These are phyloP conservation scores for Trachelus iudaicus DNA, from an alignment of 2,888 invertebrate genomes.

Conservation along the genomic window DNA sequence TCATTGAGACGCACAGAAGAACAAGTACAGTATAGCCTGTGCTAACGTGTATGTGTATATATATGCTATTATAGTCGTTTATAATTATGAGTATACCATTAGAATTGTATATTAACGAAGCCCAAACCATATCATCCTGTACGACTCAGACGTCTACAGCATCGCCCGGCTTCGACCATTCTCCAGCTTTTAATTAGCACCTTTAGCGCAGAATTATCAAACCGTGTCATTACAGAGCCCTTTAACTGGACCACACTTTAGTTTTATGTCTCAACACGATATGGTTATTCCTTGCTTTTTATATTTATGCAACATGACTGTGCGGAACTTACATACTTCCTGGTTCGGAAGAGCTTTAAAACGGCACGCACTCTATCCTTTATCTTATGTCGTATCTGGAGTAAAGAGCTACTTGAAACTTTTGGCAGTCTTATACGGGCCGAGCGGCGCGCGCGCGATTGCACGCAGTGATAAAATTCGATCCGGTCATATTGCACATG, in stretches of 20 bases:
- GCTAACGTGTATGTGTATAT: not conserved
- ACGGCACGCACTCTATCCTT: not conserved
- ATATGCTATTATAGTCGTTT: too few relatives aligned
- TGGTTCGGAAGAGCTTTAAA: not conserved
- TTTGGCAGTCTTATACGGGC: not conserved
- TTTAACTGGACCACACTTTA: not conserved
- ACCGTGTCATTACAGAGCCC: not conserved
- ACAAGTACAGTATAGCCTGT: not conserved
- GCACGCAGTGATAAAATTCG: conserved; percentile 30
- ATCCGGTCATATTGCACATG: conserved; percentile 18
- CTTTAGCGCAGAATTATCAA: not conserved
- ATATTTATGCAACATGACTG: not conserved
- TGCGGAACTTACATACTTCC: not conserved
- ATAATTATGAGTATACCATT: not conserved
- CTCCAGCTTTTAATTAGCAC: not conserved
- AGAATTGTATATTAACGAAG: not conserved
- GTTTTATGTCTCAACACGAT: not conserved
- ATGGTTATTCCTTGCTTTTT: not conserved
- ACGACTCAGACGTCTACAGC: not conserved
- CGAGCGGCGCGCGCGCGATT: not conserved
- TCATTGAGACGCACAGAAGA: not conserved
- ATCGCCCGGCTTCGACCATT: not conserved
- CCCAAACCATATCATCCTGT: not conserved
- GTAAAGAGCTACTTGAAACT: not conserved
- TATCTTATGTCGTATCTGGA: not conserved